Evolutionary conservation across 1,140 invertebrate species (phyloP), one percentile per base, ranked within the genome.

Genomic region (Saccostrea echinata): DNA sequence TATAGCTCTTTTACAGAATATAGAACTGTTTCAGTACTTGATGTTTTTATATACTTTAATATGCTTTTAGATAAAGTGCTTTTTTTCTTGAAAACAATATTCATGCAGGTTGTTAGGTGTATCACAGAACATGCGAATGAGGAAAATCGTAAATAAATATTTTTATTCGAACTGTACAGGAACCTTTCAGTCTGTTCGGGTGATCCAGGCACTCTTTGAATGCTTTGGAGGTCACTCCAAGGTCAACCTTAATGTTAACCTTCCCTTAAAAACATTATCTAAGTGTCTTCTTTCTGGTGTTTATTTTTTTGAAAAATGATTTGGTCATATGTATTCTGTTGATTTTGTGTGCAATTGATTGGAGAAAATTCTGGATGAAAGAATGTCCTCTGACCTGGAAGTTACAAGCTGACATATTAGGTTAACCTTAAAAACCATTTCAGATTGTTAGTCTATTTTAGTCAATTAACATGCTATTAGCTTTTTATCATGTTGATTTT

Each of bases 201-300:
- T 95, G 6, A 95, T 95, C 64, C 92, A 95, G 57, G 90, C 92
- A 81, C 76, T 95, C 35, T 95, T 95, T 88, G 95, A 95, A 89
- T 90, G 93, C 6, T 93, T 89, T 91, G 95, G 95, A 53, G 94
- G 94, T 24, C 86, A 87, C 30, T 91, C 92, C 1, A 87, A 61
- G 6, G 84, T 91, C 18, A 91, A 61, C 18, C 76, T 95, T 8
- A 90, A 85, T 4, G 90, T 93, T n/a, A 87, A 84, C 4, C 90
- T 95, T 43, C 89, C 90, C 13, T 86, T 95, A 11, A 91, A 85
- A 12, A 85, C 68, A 51, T 91, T 93, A 30, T n/a, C 53, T 86
- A 18, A 89, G 91, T 3, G 33, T 11, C 27, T 82, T 82, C 12
- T 61, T 21, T 27, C 21, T 87, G 51, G 13, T 8, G 86, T 43